phyloP scores from a whole-genome alignment of 2,797 vertebrate species.

The Protosalanx chinensis region DNA sequence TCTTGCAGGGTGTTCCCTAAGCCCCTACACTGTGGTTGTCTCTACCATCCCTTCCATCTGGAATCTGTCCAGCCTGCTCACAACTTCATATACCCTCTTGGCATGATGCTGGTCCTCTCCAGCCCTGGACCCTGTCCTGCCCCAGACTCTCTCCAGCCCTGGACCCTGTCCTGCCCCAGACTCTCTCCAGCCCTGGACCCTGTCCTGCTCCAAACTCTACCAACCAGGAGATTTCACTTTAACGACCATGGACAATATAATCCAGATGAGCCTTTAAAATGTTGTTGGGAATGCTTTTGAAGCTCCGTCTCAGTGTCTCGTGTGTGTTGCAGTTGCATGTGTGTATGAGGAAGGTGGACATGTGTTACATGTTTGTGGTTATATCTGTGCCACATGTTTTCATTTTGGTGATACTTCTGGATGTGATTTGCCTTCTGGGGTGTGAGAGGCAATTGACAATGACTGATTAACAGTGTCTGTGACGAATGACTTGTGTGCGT shows the following conservation, averaged over 20 bases:
- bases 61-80: no score
- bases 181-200: not conserved
- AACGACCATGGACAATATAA: slow-evolving; percentile 24
- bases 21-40: no score
- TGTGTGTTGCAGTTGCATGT: slow-evolving; percentile 3
- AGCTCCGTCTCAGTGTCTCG: slow-evolving; percentile 13
- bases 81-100: no score
- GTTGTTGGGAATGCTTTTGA: slow-evolving; percentile 46
- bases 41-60: no score
- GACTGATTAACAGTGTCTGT: not conserved
- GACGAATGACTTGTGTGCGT: not conserved
- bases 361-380: no score
- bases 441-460: not conserved
- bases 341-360: not conserved
- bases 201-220: not conserved
- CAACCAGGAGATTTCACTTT: not conserved
- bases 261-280: slow-evolving; percentile 39
- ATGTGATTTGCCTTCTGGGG: not conserved
- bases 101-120: no score
- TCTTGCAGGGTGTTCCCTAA: no score
- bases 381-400: no score
- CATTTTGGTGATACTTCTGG: not conserved
- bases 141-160: not conserved
- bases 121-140: not conserved
- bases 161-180: not conserved